phyloP scores from a whole-genome alignment of 2,113 vertebrate genomes.

The Pteruthius melanotis region DNA sequence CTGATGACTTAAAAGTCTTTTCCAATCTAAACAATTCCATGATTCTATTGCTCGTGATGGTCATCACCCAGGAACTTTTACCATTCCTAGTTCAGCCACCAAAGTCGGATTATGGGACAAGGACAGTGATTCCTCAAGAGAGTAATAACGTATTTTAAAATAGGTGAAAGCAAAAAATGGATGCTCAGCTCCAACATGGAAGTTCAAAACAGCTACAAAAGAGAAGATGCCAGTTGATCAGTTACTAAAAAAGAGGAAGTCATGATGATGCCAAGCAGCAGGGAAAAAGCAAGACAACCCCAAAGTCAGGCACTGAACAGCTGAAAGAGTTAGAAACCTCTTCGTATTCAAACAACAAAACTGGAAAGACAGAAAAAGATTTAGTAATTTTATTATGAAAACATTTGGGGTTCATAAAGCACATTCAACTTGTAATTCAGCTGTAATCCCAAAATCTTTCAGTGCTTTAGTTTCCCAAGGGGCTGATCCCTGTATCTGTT shows the following conservation, averaged over 20 bases:
- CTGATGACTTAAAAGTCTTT: background rate
- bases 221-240: background rate
- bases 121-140: background rate
- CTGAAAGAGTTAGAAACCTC: background rate
- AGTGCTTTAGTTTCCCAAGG: background rate
- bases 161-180: background rate
- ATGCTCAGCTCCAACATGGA: background rate
- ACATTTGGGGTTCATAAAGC: background rate
- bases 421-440: background rate
- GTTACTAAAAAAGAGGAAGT: background rate
- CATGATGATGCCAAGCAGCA: background rate
- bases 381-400: background rate
- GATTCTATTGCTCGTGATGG: background rate
- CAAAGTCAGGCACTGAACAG: background rate
- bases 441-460: background rate
- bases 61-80: background rate
- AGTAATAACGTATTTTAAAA: background rate
- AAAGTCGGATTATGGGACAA: background rate
- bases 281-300: background rate
- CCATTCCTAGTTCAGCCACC: background rate
- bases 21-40: background rate
- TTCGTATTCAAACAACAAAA: background rate
- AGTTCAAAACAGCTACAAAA: background rate
- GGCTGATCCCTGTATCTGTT: background rate
- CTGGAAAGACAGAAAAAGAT: background rate